Conservation (phyloP, 1,140 invertebrate species). For the Drosophila nannoptera region DNA sequence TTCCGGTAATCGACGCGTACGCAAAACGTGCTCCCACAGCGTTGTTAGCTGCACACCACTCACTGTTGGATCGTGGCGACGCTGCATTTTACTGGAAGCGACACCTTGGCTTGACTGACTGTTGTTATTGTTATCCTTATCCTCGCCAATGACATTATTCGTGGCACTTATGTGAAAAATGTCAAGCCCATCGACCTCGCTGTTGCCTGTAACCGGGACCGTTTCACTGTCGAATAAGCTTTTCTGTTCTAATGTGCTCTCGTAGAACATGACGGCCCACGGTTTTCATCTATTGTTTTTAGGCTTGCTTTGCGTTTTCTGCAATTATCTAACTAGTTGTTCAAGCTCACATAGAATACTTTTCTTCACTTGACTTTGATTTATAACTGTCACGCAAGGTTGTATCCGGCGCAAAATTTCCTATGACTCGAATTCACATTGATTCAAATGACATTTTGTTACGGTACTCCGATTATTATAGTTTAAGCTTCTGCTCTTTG, state of each 20-base stretch:
- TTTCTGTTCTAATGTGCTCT: conserved; percentile 67
- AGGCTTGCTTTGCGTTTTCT: not conserved
- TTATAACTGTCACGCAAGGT: conserved; percentile 61
- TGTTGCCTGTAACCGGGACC: conserved; percentile 12
- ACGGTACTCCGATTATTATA: conserved; percentile 12
- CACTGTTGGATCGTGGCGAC: conserved; percentile 30
- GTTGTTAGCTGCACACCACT: conserved; percentile 83
- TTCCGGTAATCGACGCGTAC: conserved; percentile 82
- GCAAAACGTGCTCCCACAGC: conserved; percentile 87
- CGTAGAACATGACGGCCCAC: conserved; percentile 63
- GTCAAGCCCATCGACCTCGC: conserved; percentile 45
- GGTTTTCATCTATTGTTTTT: not conserved
- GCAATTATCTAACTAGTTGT: conserved; percentile 48
- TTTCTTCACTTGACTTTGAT: conserved; percentile 56
- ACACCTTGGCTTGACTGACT: conserved; percentile 29
- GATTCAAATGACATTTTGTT: conserved; percentile 5
- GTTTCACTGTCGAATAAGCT: conserved; percentile 14
- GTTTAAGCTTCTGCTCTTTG: conserved; percentile 16
- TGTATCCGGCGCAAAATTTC: conserved; percentile 50
- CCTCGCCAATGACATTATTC: conserved; percentile 22
- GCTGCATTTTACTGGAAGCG: conserved; percentile 41
- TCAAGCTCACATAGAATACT: conserved; percentile 6
- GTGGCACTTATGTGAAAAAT: conserved; percentile 11
- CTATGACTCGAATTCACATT: conserved; percentile 17
- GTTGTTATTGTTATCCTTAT: conserved; percentile 37